Conservation (phyloP, 2,113 vertebrate genomes). For the Dasyprocta punctata region DNA sequence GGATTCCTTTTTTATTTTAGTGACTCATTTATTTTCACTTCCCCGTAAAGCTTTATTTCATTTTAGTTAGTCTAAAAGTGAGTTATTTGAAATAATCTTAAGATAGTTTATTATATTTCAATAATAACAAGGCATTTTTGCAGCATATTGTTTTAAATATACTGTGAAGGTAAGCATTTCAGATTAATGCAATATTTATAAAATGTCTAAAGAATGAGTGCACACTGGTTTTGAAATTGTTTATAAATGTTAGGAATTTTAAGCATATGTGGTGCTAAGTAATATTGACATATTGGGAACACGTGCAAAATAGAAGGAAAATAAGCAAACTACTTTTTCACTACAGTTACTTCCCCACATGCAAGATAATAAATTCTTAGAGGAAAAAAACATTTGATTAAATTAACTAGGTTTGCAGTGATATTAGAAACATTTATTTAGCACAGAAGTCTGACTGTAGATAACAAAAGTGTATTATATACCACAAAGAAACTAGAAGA, state of each 20-base stretch:
- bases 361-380: conserved; percentile 30
- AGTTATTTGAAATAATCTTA: conserved; percentile 42
- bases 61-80: conserved; percentile 50
- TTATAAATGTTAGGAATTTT: conserved; percentile 78
- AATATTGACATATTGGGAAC: conserved; percentile 70
- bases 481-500: neutral
- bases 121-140: conserved; percentile 7
- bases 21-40: neutral
- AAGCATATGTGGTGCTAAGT: conserved; percentile 78
- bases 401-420: neutral
- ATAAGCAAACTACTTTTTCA: conserved; percentile 39
- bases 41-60: conserved; percentile 45
- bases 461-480: neutral
- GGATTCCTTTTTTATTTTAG: conserved; percentile 1
- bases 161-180: conserved; percentile 56
- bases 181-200: conserved; percentile 68
- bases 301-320: conserved; percentile 62
- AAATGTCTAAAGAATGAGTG: conserved; percentile 53
- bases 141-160: conserved; percentile 49
- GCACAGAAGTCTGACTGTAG: neutral
- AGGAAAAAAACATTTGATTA: neutral
- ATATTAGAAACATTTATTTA: conserved; percentile 29
- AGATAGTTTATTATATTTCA: conserved; percentile 12
- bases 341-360: neutral
- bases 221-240: conserved; percentile 64